phyloP scores from a whole-genome alignment of 2,113 vertebrate genomes.

The Hassar affinis region DNA sequence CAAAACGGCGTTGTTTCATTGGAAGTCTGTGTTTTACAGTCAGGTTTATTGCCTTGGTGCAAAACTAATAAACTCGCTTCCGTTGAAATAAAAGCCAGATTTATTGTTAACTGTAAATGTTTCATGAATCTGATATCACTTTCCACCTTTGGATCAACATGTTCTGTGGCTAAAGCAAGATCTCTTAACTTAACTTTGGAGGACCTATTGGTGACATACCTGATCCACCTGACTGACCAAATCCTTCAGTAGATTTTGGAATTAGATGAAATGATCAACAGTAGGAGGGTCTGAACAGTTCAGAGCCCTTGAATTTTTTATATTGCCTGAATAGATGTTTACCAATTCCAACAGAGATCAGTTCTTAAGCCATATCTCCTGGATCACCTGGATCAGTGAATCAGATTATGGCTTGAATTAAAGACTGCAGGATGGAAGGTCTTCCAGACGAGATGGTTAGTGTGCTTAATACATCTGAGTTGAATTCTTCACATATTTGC shows the following conservation, averaged over 20 bases:
- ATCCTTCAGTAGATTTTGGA: not conserved
- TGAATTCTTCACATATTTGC: not conserved
- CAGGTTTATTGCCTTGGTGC: not conserved
- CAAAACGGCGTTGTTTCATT: conserved; percentile 48
- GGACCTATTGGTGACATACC: not conserved
- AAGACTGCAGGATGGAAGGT: not conserved
- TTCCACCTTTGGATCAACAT: not conserved
- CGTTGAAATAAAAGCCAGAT: conserved; percentile 3
- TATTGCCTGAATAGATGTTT: not conserved
- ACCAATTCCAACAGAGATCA: not conserved
- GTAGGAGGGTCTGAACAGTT: not conserved
- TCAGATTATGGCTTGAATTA: conserved; percentile 3
- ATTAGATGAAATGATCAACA: not conserved
- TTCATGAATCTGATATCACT: not conserved
- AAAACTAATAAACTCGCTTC: not conserved
- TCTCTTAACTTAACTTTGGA: not conserved
- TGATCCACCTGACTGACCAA: not conserved
- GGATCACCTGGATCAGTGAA: not conserved
- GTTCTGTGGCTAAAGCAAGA: not conserved
- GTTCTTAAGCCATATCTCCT: not conserved
- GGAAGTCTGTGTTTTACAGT: not conserved
- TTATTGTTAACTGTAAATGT: not conserved
- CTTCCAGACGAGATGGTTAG: not conserved
- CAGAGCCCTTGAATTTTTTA: too few species aligned
- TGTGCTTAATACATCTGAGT: not conserved